A percentile compares a stretch with the other conserved stretches of the same genome.
These are phyloP conservation scores for Crocidura indochinensis DNA, from an alignment of 2,797 vertebrate genomes.

Conservation along the genomic window DNA sequence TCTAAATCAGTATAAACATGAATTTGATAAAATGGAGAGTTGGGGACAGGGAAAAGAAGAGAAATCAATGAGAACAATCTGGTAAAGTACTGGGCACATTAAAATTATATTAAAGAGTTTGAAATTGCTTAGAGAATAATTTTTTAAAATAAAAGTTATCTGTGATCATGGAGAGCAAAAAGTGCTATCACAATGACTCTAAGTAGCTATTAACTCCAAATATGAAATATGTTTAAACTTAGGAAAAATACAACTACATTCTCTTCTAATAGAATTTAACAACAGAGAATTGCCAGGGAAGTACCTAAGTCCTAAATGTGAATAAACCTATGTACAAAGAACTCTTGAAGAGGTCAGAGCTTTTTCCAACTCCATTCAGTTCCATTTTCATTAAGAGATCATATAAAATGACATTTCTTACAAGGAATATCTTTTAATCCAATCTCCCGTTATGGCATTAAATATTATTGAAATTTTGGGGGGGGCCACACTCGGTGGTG, in stretches of 20 bases:
- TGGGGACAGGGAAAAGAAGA: not conserved
- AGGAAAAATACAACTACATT: not conserved
- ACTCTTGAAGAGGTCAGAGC: not conserved
- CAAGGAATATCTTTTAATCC: not conserved
- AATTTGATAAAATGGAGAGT: not conserved
- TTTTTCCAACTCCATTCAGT: not conserved
- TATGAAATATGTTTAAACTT: slow-evolving; percentile 27
- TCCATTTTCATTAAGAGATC: not conserved
- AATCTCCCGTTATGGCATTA: not conserved
- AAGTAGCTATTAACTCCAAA: slow-evolving; percentile 22
- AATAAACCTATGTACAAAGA: not conserved
- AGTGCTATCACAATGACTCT: not conserved
- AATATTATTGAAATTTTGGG: not conserved
- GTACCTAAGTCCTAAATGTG: not conserved
- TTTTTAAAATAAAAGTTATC: slow-evolving; percentile 32
- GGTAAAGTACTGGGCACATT: not conserved
- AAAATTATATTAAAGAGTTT: slow-evolving; percentile 27
- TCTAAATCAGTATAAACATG: not conserved
- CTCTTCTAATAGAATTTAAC: not conserved
- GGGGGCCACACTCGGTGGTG: too few relatives aligned
- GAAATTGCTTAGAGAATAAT: slow-evolving; percentile 18
- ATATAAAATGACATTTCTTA: slow-evolving; percentile 11
- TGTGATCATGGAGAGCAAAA: slow-evolving; percentile 32
- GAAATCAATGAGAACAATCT: slow-evolving; percentile 19
- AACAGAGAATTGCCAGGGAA: not conserved